These are phyloP conservation scores for Bacillus rossius DNA, from an alignment of 1,140 invertebrate genomes.

Conservation along the genomic window DNA sequence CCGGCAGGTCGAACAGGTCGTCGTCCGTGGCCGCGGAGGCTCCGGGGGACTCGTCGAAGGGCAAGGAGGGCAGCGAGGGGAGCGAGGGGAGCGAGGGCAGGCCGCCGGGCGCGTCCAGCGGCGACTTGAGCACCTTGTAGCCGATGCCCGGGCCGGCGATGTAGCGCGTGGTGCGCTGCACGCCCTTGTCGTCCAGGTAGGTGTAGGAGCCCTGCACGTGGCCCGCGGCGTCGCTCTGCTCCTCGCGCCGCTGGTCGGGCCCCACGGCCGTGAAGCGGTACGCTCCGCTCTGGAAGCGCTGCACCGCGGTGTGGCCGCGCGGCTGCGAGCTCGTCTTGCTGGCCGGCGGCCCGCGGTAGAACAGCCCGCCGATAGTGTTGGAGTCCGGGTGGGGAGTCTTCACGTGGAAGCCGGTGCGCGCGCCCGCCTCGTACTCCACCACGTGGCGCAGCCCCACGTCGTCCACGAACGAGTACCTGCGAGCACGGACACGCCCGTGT, in stretches of 20 bases:
- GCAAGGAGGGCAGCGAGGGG: constrained; percentile 3
- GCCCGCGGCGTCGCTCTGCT: constrained; percentile 59
- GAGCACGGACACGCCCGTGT: background rate
- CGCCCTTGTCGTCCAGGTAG: constrained; percentile 65
- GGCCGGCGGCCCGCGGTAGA: constrained; percentile 44
- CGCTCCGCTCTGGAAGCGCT: constrained; percentile 53
- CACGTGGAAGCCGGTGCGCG: constrained; percentile 64
- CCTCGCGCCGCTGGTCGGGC: constrained; percentile 62
- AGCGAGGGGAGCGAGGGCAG: background rate
- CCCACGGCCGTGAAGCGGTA: constrained; percentile 59
- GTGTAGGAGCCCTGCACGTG: constrained; percentile 66
- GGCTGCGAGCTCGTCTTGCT: constrained; percentile 42
- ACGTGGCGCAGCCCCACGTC: constrained; percentile 64
- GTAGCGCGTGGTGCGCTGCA: constrained; percentile 63
- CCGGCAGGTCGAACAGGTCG: constrained; percentile 3
- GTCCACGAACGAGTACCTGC: constrained; percentile 60
- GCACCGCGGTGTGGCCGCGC: constrained; percentile 53
- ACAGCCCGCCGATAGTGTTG: constrained; percentile 35
- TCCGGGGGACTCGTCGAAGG: background rate
- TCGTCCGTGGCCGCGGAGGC: background rate
- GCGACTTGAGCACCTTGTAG: constrained; percentile 56
- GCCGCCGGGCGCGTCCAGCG: background rate
- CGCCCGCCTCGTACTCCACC: constrained; percentile 63
- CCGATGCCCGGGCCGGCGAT: constrained; percentile 68
- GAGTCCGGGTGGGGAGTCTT: constrained; percentile 61